Percentiles rank a stretch among this genome's conserved stretches.
Conservation (phyloP, 2,113 vertebrate species). For the Sapajus apella region DNA sequence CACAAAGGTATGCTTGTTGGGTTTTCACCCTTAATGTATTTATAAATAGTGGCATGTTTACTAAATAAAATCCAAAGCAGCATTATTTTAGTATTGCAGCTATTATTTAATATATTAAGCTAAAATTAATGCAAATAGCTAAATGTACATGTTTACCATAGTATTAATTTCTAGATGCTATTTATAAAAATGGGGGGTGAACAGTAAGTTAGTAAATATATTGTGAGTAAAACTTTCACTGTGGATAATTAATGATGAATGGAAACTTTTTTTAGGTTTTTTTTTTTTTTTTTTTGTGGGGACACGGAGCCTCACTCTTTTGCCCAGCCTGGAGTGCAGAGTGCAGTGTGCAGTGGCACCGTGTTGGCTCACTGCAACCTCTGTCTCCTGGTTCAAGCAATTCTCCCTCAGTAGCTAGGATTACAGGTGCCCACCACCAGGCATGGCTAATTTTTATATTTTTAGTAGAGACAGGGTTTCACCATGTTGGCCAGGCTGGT, state of each 20-base stretch:
- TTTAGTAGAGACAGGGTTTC: too few species aligned
- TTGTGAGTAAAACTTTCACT: background rate
- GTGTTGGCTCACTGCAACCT: too few species aligned
- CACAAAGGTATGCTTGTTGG: conserved; percentile 79
- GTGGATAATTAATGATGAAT: background rate
- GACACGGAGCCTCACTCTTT: too few species aligned
- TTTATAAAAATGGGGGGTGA: background rate
- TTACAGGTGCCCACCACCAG: too few species aligned
- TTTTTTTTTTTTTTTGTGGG: background rate
- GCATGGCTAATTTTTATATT: too few species aligned
- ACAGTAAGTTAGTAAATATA: background rate
- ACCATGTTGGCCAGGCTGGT: too few species aligned
- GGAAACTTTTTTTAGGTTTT: background rate
- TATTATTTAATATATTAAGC: conserved; percentile 67
- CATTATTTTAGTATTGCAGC: conserved; percentile 55
- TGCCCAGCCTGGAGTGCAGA: too few species aligned
- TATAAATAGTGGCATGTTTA: conserved; percentile 70
- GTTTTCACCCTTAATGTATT: conserved; percentile 67
- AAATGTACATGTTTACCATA: conserved; percentile 50
- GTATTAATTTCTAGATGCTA: conserved; percentile 15
- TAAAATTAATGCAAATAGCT: conserved; percentile 67
- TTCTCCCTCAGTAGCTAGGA: too few species aligned
- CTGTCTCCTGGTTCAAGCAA: too few species aligned
- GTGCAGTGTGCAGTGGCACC: too few species aligned
- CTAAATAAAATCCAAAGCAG: conserved; percentile 66